phyloP scores from a whole-genome alignment of 2,113 vertebrate genomes.

The human region DNA sequence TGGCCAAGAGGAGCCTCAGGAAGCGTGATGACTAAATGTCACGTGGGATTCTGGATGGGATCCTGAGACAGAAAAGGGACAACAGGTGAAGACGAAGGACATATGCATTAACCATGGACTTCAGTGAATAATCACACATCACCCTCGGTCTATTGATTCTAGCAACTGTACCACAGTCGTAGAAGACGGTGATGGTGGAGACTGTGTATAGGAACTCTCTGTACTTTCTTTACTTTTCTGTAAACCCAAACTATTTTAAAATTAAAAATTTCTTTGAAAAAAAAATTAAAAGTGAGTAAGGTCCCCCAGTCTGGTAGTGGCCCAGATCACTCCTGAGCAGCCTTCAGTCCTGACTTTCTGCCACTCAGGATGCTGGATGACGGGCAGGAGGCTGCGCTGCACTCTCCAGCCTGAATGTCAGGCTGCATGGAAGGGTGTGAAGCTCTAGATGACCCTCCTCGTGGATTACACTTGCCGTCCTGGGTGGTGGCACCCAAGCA shows the following conservation, averaged over 20 bases:
- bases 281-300: neutral
- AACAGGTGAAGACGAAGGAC: fast-evolving
- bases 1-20: neutral
- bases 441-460: neutral
- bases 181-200: neutral
- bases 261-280: neutral
- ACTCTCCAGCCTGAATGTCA: neutral
- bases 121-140: fast-evolving
- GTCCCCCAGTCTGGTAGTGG: too few species aligned
- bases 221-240: neutral
- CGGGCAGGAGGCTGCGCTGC: fast-evolving
- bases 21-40: neutral
- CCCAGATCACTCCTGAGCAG: fast-evolving
- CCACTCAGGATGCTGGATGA: neutral
- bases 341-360: neutral
- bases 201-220: neutral
- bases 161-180: fast-evolving
- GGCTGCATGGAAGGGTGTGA: neutral
- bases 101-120: fast-evolving
- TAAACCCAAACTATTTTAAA: neutral
- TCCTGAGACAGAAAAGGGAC: neutral
- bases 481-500: neutral
- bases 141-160: fast-evolving
- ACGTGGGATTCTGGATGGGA: fast-evolving
- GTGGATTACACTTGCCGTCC: neutral